These are phyloP conservation scores for Mimas tiliae DNA, from an alignment of 2,888 invertebrate species.

Conservation along the genomic window DNA sequence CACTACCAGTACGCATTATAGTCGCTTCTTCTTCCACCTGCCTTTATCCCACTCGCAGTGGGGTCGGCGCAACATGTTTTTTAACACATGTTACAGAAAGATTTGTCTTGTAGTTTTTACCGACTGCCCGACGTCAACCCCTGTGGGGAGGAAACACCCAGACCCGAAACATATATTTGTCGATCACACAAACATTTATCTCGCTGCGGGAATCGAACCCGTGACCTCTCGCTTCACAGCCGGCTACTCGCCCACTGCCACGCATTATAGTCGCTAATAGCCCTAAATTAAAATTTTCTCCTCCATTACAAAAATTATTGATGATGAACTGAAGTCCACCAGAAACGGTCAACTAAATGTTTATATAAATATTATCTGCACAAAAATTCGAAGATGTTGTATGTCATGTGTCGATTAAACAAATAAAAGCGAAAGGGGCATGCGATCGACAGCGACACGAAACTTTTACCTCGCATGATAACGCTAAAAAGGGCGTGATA, in stretches of 20 bases:
- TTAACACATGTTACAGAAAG: no score
- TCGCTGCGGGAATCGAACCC: no score
- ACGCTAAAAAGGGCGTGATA: background rate
- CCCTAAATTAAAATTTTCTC: background rate
- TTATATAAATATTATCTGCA: constrained; percentile 9
- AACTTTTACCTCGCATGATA: constrained; percentile 19
- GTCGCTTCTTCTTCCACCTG: no score
- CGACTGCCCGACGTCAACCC: no score
- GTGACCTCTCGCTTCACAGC: no score
- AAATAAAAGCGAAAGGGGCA: constrained; percentile 20
- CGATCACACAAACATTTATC: no score
- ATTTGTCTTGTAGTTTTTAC: no score
- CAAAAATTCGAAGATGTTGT: constrained; percentile 17
- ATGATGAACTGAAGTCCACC: background rate
- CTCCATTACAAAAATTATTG: background rate
- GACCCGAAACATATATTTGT: no score
- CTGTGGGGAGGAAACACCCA: no score
- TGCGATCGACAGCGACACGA: background rate
- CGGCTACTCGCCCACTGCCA: no score
- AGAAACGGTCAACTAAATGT: background rate
- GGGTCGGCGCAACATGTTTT: no score
- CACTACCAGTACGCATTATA: background rate
- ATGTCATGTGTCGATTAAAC: constrained; percentile 22
- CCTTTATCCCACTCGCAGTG: no score
- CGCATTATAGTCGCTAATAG: background rate